Percentiles rank a stretch among this genome's conserved stretches.
Conservation (phyloP, 2,113 vertebrate species). For the Ivindomyrus marchei region DNA sequence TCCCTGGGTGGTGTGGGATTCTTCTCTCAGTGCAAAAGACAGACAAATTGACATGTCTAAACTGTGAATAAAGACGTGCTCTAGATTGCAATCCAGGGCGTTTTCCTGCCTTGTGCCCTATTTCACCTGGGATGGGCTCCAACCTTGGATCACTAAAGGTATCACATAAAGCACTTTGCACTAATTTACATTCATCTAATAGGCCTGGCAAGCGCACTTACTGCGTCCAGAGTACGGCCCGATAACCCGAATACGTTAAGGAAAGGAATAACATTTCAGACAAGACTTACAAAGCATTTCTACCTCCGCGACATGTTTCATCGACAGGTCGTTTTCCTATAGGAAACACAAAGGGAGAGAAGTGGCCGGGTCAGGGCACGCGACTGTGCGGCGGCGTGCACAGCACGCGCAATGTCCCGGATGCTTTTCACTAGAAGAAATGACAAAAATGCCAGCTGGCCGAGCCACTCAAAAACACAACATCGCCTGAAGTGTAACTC, state of each 20-base stretch:
- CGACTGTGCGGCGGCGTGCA: background rate
- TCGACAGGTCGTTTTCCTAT: conserved; percentile 61
- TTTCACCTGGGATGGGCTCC: background rate
- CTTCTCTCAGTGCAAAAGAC: background rate
- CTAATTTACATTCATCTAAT: background rate
- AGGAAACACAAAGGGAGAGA: background rate
- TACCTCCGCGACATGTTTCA: conserved; percentile 68
- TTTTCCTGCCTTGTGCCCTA: background rate
- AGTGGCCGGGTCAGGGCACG: background rate
- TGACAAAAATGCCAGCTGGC: background rate
- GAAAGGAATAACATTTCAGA: background rate
- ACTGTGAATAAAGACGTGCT: background rate
- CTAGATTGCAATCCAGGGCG: background rate
- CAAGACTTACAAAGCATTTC: conserved; percentile 81
- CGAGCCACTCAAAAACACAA: background rate
- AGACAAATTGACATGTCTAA: background rate
- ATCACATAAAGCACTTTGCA: background rate
- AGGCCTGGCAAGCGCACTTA: background rate
- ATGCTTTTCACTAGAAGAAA: background rate
- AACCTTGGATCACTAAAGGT: background rate
- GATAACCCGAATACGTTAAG: background rate
- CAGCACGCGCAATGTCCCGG: background rate
- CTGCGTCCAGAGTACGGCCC: background rate
- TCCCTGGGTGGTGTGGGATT: background rate
- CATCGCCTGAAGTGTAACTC: background rate